These are phyloP conservation scores for Sphyrna mokarran DNA, from an alignment of 2,113 vertebrate genomes.

Conservation along the genomic window DNA sequence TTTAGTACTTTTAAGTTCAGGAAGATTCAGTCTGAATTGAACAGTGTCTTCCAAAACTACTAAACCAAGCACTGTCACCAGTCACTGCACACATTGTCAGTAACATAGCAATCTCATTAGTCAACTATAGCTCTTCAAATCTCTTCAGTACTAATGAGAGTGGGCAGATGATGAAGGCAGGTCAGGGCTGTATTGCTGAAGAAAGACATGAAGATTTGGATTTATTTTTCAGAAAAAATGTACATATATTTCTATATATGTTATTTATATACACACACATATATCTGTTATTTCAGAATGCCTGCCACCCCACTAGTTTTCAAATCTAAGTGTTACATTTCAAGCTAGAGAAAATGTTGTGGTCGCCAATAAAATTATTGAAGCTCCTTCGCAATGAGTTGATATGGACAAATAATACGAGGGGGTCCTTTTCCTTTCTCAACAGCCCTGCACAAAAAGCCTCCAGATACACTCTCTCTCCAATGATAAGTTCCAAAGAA, in stretches of 20 bases:
- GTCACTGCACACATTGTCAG: not conserved
- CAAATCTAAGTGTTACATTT: not conserved
- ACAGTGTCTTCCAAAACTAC: not conserved
- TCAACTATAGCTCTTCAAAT: not conserved
- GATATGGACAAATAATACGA: not conserved
- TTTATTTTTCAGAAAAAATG: not conserved
- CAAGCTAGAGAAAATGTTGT: not conserved
- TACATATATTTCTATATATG: not conserved
- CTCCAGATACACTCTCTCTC: not conserved
- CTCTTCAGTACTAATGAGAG: not conserved
- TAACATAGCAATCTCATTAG: not conserved
- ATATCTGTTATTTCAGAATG: not conserved
- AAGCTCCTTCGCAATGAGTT: not conserved
- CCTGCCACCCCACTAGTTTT: not conserved
- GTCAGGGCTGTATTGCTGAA: not conserved
- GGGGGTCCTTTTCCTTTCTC: not conserved
- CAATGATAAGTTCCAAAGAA: not conserved
- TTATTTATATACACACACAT: not conserved
- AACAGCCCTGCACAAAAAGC: not conserved
- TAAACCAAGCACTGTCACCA: not conserved
- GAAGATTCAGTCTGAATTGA: not conserved
- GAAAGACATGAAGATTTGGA: not conserved
- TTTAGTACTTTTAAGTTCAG: not conserved
- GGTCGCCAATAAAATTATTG: not conserved
- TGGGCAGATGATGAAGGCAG: not conserved